Evolutionary conservation across 2,797 vertebrate species (phyloP).

Genomic region (Rhinichthys osculus): DNA sequence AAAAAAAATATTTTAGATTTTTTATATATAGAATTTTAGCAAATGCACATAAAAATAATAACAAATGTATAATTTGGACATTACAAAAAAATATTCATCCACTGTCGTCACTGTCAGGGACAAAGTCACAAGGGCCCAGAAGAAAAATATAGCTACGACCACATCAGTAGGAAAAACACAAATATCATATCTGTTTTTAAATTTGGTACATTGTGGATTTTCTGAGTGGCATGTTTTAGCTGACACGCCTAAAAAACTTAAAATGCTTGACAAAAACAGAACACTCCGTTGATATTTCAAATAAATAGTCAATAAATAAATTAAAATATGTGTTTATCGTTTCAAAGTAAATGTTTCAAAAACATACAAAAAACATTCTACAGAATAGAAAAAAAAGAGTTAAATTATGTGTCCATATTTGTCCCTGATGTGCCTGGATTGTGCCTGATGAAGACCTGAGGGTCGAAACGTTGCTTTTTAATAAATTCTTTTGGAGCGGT

Average conservation of each 20-base stretch:
- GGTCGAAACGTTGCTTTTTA: too few species aligned
- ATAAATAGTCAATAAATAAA: not conserved
- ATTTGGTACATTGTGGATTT: not conserved
- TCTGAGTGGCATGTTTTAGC: not conserved
- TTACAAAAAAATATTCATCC: not conserved
- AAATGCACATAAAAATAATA: not conserved
- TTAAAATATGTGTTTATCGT: not conserved
- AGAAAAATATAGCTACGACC: not conserved
- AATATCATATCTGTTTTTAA: slow-evolving; percentile 2
- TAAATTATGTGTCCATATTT: not conserved
- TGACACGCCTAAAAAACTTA: not conserved
- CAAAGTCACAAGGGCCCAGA: not conserved
- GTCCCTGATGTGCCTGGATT: too few species aligned
- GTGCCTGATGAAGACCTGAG: too few species aligned
- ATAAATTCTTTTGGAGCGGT: too few species aligned
- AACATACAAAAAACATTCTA: not conserved
- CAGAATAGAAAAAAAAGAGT: not conserved
- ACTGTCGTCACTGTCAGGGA: not conserved
- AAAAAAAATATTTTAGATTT: too few species aligned
- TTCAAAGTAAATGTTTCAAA: not conserved
- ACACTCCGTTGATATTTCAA: not conserved
- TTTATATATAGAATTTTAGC: not conserved
- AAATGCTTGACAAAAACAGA: not conserved
- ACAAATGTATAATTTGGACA: not conserved
- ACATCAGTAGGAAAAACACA: not conserved